phyloP scores from a whole-genome alignment of 2,888 invertebrate species.

The Rhagophthalmus giganteus region DNA sequence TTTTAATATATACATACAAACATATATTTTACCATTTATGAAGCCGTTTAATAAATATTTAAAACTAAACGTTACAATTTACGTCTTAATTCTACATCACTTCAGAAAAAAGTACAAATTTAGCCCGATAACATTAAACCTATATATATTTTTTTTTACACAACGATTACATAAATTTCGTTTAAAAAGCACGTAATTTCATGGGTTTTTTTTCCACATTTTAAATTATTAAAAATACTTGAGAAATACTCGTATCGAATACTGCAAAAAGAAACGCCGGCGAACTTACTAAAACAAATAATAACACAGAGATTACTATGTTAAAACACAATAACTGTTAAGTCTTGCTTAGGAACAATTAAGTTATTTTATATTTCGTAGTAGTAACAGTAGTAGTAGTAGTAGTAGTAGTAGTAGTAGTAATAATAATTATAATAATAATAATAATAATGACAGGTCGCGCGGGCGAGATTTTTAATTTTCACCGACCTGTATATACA shows the following conservation, averaged over 20 bases:
- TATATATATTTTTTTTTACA: background rate
- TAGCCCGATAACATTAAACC: slow-evolving; percentile 1
- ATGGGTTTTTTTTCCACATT: too few relatives aligned
- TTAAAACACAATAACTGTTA: slow-evolving; percentile 24
- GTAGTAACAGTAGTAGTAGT: slow-evolving; percentile 1
- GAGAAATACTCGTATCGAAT: slow-evolving; percentile 24
- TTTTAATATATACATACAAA: slow-evolving; percentile 32
- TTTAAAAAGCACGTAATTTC: slow-evolving; percentile 6
- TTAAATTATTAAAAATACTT: slow-evolving; percentile 13
- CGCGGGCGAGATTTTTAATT: too few relatives aligned
- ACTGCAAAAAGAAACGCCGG: slow-evolving; percentile 22
- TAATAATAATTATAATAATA: slow-evolving; percentile 5
- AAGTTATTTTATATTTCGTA: slow-evolving; percentile 20
- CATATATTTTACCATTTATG: slow-evolving; percentile 30
- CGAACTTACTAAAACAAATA: slow-evolving; percentile 11
- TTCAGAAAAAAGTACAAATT: slow-evolving; percentile 22
- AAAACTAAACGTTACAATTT: slow-evolving; percentile 29
- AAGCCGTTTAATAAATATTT: slow-evolving; percentile 32
- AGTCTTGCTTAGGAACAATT: slow-evolving; percentile 34
- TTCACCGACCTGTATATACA: too few relatives aligned
- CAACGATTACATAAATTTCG: slow-evolving; percentile 1
- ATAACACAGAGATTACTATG: slow-evolving; percentile 23
- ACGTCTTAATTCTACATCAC: slow-evolving; percentile 31
- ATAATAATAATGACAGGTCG: slow-evolving; percentile 5
- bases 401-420: slow-evolving; percentile 3